Conservation (phyloP, 2,888 invertebrate species). For the Acronicta alni region DNA sequence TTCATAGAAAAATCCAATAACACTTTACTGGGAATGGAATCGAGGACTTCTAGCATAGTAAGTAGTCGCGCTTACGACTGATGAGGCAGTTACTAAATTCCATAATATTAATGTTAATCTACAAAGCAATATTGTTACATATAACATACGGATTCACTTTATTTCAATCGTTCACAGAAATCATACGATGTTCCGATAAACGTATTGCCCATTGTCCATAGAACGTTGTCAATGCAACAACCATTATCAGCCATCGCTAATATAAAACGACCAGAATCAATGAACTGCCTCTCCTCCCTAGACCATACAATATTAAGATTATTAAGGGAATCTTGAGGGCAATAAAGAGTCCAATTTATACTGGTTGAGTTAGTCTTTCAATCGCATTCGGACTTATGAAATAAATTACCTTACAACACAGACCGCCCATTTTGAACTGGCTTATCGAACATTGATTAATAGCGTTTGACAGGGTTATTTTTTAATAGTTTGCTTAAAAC, state of each 20-base stretch:
- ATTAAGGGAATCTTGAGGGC: constrained; percentile 4
- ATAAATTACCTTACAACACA: constrained; percentile 82
- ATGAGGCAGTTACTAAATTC: too few species aligned
- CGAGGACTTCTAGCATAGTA: too few species aligned
- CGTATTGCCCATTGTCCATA: constrained; percentile 75
- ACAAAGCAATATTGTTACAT: constrained; percentile 28
- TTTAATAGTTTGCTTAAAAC: constrained; percentile 78
- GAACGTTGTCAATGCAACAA: constrained; percentile 71
- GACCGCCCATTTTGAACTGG: constrained; percentile 82
- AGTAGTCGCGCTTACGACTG: too few species aligned
- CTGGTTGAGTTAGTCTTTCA: constrained; percentile 66
- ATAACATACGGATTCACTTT: constrained; percentile 37
- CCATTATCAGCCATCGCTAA: constrained; percentile 75
- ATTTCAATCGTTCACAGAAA: constrained; percentile 47
- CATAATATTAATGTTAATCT: constrained; percentile 11
- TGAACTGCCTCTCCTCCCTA: constrained; percentile 51
- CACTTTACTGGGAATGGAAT: too few species aligned
- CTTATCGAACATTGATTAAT: constrained; percentile 87
- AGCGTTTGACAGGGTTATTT: constrained; percentile 80
- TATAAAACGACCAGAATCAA: constrained; percentile 62
- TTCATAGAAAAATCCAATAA: too few species aligned
- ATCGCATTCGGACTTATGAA: constrained; percentile 73
- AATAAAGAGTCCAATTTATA: constrained; percentile 41
- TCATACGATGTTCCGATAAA: constrained; percentile 67
- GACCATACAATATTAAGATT: constrained; percentile 11